Base-by-base conservation (phyloP, 2,113 vertebrate genomes). In the Nicator chloris region DNA sequence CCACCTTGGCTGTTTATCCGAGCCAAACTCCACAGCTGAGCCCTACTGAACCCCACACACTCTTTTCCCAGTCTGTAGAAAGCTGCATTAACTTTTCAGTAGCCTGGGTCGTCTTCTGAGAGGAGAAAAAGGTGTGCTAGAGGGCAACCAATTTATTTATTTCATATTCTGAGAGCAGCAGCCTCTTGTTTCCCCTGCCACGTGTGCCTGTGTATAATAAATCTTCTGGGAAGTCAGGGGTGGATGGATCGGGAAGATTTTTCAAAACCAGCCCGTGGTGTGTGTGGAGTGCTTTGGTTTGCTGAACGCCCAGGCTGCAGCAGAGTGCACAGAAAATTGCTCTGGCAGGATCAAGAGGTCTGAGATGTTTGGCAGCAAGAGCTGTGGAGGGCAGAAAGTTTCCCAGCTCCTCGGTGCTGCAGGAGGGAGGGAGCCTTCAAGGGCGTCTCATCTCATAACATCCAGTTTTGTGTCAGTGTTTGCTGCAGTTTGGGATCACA, bases 101-200 rank as follows among this genome's bases (percentile, higher is more conserved):
- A 65, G 44, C 76, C 31, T 60, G 90, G 90, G 69, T 93, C 77
- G 53, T 82, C 86, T 17, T 49, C 86, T 76, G 92, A 90, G 82
- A 47, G 31, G 19, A 16, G 6, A 3, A n/a, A 83, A 50, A 80
- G 56, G 40, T 81, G 35, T 69, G 65, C 88, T 91, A 88, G 94
- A 96, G 92, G 91, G 83, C 88, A 94, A 66, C 85, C 94, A 91
- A 95, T 96, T 94, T 95, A 91, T 92, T 97, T 94, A 70, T 84
- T 97, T 92, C 89, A 79, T 92, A 92, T 97, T 96, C 96, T 9
- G 53, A 64, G 65, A 96, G 83, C 83, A 92, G 66, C 75, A 95
- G 88, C 90, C 69, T 88, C 83, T 82, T 54, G 59, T 79, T 89
- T 93, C 88, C 77, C 50, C 13, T 3, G 31, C 42, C 30, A 66